phyloP scores from a whole-genome alignment of 2,113 vertebrate genomes.

The Synchiropus splendidus region DNA sequence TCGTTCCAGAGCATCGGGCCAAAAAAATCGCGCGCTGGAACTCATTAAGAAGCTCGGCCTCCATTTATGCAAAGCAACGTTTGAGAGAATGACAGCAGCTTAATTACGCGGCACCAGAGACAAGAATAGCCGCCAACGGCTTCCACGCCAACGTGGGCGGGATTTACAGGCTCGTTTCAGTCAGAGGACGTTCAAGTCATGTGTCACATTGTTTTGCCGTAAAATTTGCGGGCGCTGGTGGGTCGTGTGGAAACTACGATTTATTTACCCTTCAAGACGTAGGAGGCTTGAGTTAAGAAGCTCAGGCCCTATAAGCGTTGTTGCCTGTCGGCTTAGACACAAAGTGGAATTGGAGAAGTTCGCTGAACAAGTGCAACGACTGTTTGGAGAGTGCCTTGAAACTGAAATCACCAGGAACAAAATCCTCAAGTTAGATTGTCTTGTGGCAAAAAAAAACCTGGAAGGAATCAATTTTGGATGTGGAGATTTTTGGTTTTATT shows the following conservation, averaged over 20 bases:
- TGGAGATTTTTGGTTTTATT: no score
- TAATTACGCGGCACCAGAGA: constrained; percentile 51
- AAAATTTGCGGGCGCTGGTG: constrained; percentile 23
- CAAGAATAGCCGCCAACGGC: constrained; percentile 37
- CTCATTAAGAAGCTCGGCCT: constrained; percentile 56
- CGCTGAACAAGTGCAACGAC: constrained; percentile 3
- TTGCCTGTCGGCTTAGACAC: constrained; percentile 7
- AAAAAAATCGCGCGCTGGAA: constrained; percentile 46
- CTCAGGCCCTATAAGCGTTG: not conserved
- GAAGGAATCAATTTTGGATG: no score
- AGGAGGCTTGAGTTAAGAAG: constrained; percentile 11
- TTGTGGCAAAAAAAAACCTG: no score
- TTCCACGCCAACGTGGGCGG: constrained; percentile 17
- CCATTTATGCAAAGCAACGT: constrained; percentile 49
- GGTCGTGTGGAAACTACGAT: constrained; percentile 17
- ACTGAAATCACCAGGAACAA: no score
- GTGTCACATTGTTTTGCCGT: constrained; percentile 31
- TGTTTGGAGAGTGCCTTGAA: not conserved
- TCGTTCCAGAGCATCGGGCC: constrained; percentile 30
- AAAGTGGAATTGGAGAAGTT: constrained; percentile 3
- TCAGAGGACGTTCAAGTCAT: constrained; percentile 24
- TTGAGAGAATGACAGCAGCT: constrained; percentile 46
- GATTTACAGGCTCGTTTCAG: constrained; percentile 4
- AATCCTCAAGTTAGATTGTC: no score
- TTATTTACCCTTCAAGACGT: constrained; percentile 2